Base-by-base conservation (phyloP, 2,797 vertebrate species). In the Hydrocynus forskahlii region DNA sequence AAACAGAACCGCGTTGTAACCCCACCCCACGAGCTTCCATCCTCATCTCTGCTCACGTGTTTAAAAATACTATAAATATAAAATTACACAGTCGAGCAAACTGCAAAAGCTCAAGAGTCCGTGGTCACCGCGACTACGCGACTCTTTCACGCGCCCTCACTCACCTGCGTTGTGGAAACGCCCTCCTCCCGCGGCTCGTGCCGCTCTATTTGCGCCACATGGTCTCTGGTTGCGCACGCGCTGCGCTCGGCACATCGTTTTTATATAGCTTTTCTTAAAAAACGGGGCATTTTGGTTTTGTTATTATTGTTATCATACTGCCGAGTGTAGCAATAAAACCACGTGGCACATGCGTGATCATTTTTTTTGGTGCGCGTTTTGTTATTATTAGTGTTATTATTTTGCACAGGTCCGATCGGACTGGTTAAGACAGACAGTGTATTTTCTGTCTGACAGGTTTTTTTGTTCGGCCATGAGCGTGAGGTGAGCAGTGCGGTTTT, bases 191-290 rank as follows among this genome's bases (percentile, higher is more conserved):
- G 66, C 45, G 7, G 62, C 13, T 5, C 62, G 62, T 6, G 62
- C 14, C 35, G 35, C 57, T 55, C 23, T 68, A 71, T 55, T 78
- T 73, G 35, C 72, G 19, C 64, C 81, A 64, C 81, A 79, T 79
- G 81, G 81, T 70, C 45, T 17, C 7, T 67, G 71, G 55, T 13
- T n/a, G 64, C 64, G 64, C 64, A 43, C 64, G 64, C 64, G 64
- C 64, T 43, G 70, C 70, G 70, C 70, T 72, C 48, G 14, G 17
- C 23, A 48, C 17, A 16, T 29, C 25, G 69, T 23, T 7, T 35
- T 70, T 23, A 50, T 70, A 5, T 66, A 13, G 1, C 13, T 69
- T 45, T 70, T 4, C 14, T 45, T 13, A 35, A 35, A 35, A 35
- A 5, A n/a, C 2, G 7, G 7, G 13, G 52, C 16, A 23, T 16